Evolutionary conservation across 2,888 invertebrate genomes (phyloP).

Genomic region (Andrena marginata): DNA sequence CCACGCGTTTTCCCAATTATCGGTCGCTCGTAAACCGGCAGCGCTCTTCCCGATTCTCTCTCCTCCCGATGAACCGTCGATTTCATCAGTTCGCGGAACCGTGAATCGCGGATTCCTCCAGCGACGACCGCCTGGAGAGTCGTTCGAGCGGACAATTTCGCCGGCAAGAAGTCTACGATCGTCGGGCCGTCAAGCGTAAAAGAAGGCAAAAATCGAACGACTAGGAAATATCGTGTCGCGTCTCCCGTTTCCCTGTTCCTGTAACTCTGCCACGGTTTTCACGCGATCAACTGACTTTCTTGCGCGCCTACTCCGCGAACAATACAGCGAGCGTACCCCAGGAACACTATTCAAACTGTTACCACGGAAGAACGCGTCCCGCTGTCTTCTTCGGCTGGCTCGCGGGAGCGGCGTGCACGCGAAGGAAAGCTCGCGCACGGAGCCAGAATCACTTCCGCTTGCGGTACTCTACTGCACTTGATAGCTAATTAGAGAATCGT

Average conservation of each 20-base stretch:
- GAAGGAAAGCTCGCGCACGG: constrained; percentile 57
- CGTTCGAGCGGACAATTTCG: constrained; percentile 23
- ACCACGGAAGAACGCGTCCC: constrained; percentile 68
- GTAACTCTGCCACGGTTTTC: constrained; percentile 33
- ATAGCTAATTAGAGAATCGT: constrained; percentile 79
- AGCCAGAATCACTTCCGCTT: constrained; percentile 78
- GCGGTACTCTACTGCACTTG: constrained; percentile 74
- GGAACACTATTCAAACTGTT: constrained; percentile 64
- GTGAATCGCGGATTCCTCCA: constrained; percentile 1
- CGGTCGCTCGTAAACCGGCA: constrained; percentile 14
- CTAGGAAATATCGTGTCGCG: not conserved
- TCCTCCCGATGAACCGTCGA: not conserved
- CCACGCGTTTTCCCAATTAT: constrained; percentile 50
- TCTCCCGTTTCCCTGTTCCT: constrained; percentile 14
- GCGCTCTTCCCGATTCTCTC: not conserved
- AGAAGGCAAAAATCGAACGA: constrained; percentile 25
- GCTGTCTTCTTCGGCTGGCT: constrained; percentile 44
- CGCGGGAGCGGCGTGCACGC: constrained; percentile 34
- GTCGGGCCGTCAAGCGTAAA: constrained; percentile 14
- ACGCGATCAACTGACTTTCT: constrained; percentile 36
- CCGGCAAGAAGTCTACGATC: constrained; percentile 1
- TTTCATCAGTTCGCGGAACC: constrained; percentile 40
- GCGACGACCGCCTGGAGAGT: not conserved
- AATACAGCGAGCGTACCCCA: constrained; percentile 49
- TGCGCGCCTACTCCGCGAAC: constrained; percentile 44